Evolutionary conservation across 2,888 invertebrate species (phyloP).

Genomic region (Onchidella celtica): DNA sequence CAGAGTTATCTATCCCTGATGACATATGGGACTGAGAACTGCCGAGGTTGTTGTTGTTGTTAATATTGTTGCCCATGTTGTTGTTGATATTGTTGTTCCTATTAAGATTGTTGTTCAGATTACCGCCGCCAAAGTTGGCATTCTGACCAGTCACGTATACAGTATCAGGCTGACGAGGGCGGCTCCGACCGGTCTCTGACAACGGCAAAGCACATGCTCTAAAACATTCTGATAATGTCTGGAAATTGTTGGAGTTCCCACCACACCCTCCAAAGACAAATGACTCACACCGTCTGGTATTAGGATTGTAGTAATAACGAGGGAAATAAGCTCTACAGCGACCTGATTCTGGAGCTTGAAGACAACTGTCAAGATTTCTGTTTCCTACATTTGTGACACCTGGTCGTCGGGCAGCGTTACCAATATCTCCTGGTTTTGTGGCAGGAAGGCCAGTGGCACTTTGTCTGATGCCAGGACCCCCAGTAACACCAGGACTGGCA

Average conservation of each 20-base stretch:
- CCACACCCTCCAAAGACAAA: neutral
- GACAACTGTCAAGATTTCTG: no score
- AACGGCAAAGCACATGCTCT: neutral
- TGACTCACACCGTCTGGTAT: neutral
- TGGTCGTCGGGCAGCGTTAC: neutral
- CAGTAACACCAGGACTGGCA: neutral
- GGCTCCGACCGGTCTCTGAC: no score
- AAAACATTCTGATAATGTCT: neutral
- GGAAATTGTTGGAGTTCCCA: conserved; percentile 17
- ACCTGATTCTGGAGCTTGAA: neutral
- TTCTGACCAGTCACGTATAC: neutral
- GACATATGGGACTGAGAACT: no score
- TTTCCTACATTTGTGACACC: no score
- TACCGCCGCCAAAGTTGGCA: neutral
- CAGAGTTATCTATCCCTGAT: no score
- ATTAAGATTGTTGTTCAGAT: neutral
- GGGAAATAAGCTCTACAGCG: conserved; percentile 5
- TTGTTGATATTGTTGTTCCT: neutral
- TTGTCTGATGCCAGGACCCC: neutral
- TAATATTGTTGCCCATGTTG: neutral
- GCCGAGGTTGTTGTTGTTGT: neutral
- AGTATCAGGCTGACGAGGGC: no score
- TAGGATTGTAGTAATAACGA: conserved; percentile 13
- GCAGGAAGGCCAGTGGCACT: neutral
- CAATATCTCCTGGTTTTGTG: neutral